Percentiles rank a stretch among this genome's conserved stretches.
Conservation (phyloP, 2,888 invertebrate genomes). For the Prenolepis imparis region DNA sequence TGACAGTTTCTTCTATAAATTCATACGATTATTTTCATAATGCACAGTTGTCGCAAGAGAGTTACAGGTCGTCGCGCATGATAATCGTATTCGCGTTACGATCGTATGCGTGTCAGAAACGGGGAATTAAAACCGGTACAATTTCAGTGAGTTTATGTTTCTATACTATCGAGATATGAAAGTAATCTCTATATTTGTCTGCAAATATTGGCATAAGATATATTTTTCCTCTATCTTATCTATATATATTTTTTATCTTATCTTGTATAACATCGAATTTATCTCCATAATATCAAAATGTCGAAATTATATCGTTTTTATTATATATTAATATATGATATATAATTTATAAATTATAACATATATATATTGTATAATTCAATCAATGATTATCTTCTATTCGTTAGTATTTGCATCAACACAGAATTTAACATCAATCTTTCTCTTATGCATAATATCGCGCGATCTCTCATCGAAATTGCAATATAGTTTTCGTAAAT, state of each 20-base stretch:
- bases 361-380: too few species aligned
- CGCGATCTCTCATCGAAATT: conserved; percentile 9
- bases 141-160: conserved; percentile 42
- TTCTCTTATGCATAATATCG: not conserved
- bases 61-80: conserved; percentile 42
- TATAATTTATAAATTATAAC: not conserved
- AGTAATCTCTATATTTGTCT: conserved; percentile 9
- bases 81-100: conserved; percentile 43
- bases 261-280: conserved; percentile 4
- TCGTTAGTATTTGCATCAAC: not conserved
- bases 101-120: conserved; percentile 13
- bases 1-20: conserved; percentile 34
- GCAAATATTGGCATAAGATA: conserved; percentile 9
- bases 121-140: conserved; percentile 41
- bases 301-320: not conserved
- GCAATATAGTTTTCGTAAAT: not conserved
- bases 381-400: not conserved
- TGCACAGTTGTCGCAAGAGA: conserved; percentile 28
- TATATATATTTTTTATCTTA: conserved; percentile 34
- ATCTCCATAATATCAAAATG: not conserved
- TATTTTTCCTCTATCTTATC: conserved; percentile 15
- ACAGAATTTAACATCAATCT: not conserved
- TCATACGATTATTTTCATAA: conserved; percentile 45
- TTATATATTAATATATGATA: not conserved
- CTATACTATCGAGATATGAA: not conserved